These are phyloP conservation scores for Lepisosteus osseus DNA, from an alignment of 2,113 vertebrate genomes.

Conservation along the genomic window DNA sequence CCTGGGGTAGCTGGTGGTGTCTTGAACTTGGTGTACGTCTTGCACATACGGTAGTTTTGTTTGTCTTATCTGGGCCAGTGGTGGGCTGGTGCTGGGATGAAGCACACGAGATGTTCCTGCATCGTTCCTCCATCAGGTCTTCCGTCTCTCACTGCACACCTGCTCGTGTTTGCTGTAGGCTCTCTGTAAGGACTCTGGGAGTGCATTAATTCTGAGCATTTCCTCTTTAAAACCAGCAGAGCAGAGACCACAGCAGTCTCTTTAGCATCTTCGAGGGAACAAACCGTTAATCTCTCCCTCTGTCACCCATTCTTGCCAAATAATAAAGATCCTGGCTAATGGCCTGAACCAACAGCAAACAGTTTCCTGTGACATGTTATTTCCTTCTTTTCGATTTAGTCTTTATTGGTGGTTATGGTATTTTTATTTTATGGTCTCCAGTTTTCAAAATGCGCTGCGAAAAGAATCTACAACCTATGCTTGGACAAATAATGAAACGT, in stretches of 20 bases:
- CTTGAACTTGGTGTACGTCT: too few relatives aligned
- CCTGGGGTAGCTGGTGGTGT: too few relatives aligned
- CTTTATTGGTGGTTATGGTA: not conserved
- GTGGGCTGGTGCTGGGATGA: too few relatives aligned
- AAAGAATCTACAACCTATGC: too few relatives aligned
- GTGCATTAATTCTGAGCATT: not conserved
- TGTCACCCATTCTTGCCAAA: not conserved
- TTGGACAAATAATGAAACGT: too few relatives aligned
- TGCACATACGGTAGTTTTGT: too few relatives aligned
- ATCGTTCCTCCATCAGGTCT: not conserved
- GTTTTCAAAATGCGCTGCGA: not conserved
- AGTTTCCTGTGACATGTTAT: conserved; percentile 4
- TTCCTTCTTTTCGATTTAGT: not conserved
- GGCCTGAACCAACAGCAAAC: not conserved
- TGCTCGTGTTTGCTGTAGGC: not conserved
- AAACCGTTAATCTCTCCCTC: not conserved
- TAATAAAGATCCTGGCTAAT: conserved; percentile 7
- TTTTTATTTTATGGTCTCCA: not conserved
- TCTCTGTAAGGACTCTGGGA: not conserved
- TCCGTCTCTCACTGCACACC: not conserved
- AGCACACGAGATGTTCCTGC: not conserved
- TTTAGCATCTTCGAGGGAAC: not conserved
- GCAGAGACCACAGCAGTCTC: not conserved
- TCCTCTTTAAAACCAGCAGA: not conserved
- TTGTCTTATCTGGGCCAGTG: too few relatives aligned